Percentiles rank a stretch among this genome's conserved stretches.
phyloP scores from a whole-genome alignment of 1,140 invertebrate genomes.

The Dendrolimus punctatus region DNA sequence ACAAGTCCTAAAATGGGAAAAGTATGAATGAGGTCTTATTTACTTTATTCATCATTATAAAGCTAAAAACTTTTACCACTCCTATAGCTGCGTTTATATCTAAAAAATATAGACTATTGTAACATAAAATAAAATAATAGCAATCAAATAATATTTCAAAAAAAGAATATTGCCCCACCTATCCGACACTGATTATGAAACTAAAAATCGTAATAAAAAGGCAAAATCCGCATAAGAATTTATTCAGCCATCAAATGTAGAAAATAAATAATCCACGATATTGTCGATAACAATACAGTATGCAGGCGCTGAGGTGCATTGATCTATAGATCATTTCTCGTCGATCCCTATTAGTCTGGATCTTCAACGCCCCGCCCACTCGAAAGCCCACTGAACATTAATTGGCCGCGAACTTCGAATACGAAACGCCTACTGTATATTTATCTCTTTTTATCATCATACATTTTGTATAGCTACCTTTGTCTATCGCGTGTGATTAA shows the following conservation, averaged over 20 bases:
- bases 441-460: constrained; percentile 27
- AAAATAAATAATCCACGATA: constrained; percentile 59
- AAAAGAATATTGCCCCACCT: too few species aligned
- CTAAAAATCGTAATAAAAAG: constrained; percentile 30
- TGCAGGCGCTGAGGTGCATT: constrained; percentile 31
- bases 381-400: constrained; percentile 66
- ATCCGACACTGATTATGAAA: too few species aligned
- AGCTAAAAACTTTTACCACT: too few species aligned
- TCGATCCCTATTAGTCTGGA: constrained; percentile 63
- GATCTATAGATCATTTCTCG: constrained; percentile 67
- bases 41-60: too few species aligned
- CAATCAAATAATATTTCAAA: not conserved
- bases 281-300: constrained; percentile 62
- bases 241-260: constrained; percentile 62
- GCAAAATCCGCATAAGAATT: constrained; percentile 42
- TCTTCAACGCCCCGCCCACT: constrained; percentile 46
- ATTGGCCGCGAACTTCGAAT: constrained; percentile 55
- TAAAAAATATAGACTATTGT: not conserved
- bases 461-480: constrained; percentile 14
- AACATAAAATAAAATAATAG: not conserved
- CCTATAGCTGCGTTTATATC: not conserved
- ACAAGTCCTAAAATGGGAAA: too few species aligned
- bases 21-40: too few species aligned
- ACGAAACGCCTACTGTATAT: constrained; percentile 45
- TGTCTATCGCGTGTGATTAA: constrained; percentile 19